These are phyloP conservation scores for Geophilus truncorum DNA, from an alignment of 2,888 invertebrate species.

Conservation along the genomic window DNA sequence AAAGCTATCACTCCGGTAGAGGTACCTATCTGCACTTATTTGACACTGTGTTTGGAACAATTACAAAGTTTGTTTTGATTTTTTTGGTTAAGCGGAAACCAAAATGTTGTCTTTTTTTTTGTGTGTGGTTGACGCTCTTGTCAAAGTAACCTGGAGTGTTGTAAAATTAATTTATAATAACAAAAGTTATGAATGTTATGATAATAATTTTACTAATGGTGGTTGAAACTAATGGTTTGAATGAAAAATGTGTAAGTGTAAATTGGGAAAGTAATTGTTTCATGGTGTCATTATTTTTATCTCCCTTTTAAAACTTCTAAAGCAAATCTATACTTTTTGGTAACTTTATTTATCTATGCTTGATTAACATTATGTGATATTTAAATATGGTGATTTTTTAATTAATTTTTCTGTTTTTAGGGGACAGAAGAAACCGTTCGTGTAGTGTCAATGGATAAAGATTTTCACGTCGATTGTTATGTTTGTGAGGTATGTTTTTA, in stretches of 20 bases:
- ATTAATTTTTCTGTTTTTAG: slow-evolving; percentile 47
- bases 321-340: no score
- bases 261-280: background rate
- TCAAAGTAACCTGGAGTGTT: no score
- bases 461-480: slow-evolving; percentile 98
- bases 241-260: background rate
- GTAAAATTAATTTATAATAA: no score
- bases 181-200: no score
- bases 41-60: background rate
- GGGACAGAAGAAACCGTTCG: slow-evolving; percentile 97
- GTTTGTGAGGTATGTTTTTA: slow-evolving; percentile 89
- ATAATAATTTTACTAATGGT: no score
- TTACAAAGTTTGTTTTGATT: background rate
- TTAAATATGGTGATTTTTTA: background rate
- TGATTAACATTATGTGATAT: no score
- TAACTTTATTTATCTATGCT: no score
- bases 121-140: no score
- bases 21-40: slow-evolving; percentile 46
- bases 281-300: background rate
- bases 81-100: no score
- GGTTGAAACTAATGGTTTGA: background rate
- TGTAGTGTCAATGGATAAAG: slow-evolving; percentile 98
- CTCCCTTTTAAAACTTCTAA: no score
- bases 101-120: no score
- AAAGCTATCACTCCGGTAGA: slow-evolving; percentile 90